Percentiles rank a stretch among this genome's conserved stretches.
phyloP scores from a whole-genome alignment of 2,888 invertebrate species.

The Parnassius glacialis region DNA sequence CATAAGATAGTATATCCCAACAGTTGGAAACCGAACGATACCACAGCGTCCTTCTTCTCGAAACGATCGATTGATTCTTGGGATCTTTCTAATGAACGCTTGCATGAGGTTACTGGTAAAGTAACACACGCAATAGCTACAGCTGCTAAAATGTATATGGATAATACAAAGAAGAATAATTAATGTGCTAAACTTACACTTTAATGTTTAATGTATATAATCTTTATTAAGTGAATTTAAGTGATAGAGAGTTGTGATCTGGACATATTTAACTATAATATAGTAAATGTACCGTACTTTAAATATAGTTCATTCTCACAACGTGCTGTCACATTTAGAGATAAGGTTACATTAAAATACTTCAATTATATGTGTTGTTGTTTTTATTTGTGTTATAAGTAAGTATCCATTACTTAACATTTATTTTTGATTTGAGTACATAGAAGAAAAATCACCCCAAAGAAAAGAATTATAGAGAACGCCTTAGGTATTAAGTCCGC shows the following conservation, averaged over 20 bases:
- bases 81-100: conserved; percentile 70
- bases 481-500: too few relatives aligned
- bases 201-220: conserved; percentile 27
- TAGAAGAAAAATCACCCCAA: too few relatives aligned
- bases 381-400: not conserved
- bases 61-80: conserved; percentile 69
- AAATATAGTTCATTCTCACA: conserved; percentile 71
- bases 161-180: conserved; percentile 28
- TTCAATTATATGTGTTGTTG: too few relatives aligned
- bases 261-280: conserved; percentile 59
- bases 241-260: conserved; percentile 59
- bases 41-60: conserved; percentile 64
- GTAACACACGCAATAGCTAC: conserved; percentile 67
- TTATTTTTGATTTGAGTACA: too few relatives aligned
- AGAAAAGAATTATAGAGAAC: too few relatives aligned
- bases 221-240: conserved; percentile 25
- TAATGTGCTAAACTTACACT: conserved; percentile 23
- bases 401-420: too few relatives aligned
- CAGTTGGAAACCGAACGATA: conserved; percentile 70
- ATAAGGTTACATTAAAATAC: not conserved
- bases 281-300: conserved; percentile 38
- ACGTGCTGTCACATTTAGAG: conserved; percentile 37
- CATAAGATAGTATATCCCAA: conserved; percentile 86
- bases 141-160: conserved; percentile 67
- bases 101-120: conserved; percentile 70